phyloP scores from a whole-genome alignment of 2,113 vertebrate genomes.

The Xiphias gladius region DNA sequence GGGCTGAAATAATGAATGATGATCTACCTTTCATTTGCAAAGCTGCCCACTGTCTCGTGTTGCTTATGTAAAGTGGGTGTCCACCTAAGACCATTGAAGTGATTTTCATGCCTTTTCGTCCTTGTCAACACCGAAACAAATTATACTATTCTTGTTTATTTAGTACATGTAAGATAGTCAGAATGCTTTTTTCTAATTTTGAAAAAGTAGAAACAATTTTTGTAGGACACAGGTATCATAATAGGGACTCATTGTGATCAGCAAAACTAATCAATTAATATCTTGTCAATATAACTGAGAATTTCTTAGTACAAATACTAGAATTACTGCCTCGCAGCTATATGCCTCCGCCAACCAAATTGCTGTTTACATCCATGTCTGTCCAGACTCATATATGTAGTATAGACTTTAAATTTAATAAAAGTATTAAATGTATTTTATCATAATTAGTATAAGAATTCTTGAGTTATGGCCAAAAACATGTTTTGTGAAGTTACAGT shows the following conservation, averaged over 20 bases:
- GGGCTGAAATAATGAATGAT: conserved; percentile 63
- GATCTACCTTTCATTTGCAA: conserved; percentile 60
- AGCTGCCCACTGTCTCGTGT: conserved; percentile 47
- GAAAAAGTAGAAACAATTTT: background rate
- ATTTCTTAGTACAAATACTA: background rate
- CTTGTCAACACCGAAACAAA: conserved; percentile 6
- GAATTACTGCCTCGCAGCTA: no score
- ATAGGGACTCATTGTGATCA: background rate
- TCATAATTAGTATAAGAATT: no score
- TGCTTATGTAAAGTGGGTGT: conserved; percentile 33
- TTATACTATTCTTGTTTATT: background rate
- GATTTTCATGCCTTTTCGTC: conserved; percentile 21
- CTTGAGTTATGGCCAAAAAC: no score
- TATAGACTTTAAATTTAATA: no score
- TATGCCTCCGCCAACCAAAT: no score
- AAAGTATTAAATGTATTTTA: no score
- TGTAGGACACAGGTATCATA: background rate
- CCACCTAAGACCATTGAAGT: conserved; percentile 30
- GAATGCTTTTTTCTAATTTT: background rate
- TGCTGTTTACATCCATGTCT: no score
- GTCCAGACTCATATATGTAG: no score
- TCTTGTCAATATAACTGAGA: background rate
- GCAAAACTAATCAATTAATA: background rate
- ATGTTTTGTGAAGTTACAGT: no score
- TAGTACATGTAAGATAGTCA: background rate